These are phyloP conservation scores for Peromyscus eremicus DNA, from an alignment of 2,797 vertebrate genomes.

Conservation along the genomic window DNA sequence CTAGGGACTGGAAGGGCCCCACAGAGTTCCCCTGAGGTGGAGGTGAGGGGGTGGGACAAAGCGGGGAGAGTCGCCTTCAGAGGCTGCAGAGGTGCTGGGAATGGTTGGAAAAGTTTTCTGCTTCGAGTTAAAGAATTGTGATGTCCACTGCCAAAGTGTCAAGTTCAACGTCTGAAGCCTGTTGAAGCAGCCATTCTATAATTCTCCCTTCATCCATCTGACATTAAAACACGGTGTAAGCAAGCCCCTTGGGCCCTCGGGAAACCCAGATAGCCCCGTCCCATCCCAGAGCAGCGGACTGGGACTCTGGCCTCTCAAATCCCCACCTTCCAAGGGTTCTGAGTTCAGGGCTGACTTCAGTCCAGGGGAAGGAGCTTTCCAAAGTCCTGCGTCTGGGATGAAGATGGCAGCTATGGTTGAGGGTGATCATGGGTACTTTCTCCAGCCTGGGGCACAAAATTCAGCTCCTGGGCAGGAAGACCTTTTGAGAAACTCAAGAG, in stretches of 20 bases:
- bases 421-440: neutral
- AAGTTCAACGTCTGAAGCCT: constrained; percentile 12
- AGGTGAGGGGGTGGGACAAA: neutral
- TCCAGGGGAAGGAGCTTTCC: neutral
- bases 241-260: neutral
- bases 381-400: neutral
- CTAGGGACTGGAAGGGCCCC: neutral
- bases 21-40: fast-evolving
- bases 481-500: neutral
- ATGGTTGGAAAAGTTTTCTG: neutral
- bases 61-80: neutral
- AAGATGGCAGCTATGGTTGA: neutral
- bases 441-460: neutral
- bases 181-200: neutral
- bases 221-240: constrained; percentile 11
- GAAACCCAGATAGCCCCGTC: neutral
- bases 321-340: neutral
- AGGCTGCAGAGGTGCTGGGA: neutral
- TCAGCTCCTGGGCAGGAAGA: neutral
- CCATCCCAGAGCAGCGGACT: neutral
- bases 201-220: neutral
- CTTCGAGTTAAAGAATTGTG: constrained; percentile 26
- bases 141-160: neutral
- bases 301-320: neutral
- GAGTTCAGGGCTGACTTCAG: neutral